A percentile compares a stretch with the other conserved stretches of the same genome.
Evolutionary conservation across 2,888 invertebrate species (phyloP).

Genomic region (Timema podura): DNA sequence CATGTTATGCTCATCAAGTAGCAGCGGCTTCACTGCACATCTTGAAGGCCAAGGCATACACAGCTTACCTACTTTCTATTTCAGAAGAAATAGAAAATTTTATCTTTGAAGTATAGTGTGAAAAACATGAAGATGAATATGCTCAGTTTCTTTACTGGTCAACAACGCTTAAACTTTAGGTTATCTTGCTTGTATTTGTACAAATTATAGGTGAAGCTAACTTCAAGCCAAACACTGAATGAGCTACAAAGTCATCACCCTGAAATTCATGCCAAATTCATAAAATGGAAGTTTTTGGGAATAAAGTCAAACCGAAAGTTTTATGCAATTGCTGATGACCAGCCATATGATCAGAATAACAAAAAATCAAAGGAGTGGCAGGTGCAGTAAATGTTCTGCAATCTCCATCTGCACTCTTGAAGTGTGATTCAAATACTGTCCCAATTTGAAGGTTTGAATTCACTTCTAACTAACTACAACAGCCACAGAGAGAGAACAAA

Average conservation of each 20-base stretch:
- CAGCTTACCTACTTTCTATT: neutral
- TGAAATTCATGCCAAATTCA: constrained; percentile 9
- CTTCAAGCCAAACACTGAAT: neutral
- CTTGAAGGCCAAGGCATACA: neutral
- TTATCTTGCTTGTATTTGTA: constrained; percentile 7
- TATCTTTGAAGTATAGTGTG: constrained; percentile 10
- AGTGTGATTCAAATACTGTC: neutral
- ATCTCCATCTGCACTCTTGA: constrained; percentile 10
- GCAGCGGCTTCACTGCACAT: constrained; percentile 6
- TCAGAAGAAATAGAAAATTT: neutral
- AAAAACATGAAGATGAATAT: neutral
- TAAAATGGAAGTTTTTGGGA: neutral
- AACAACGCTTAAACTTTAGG: constrained; percentile 4
- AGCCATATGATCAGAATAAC: constrained; percentile 11
- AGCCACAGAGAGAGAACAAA: neutral
- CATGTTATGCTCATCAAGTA: constrained; percentile 2
- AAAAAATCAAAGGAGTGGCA: constrained; percentile 10
- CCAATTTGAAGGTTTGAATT: neutral
- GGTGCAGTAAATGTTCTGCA: constrained; percentile 1
- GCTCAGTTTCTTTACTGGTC: constrained; percentile 16
- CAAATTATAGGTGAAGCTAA: constrained; percentile 8
- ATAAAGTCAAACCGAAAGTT: constrained; percentile 3
- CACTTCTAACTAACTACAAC: neutral
- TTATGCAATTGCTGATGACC: constrained; percentile 10
- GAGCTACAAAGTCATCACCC: neutral